Percentiles rank a stretch among this genome's conserved stretches.
These are phyloP conservation scores for Sorex araneus DNA, from an alignment of 2,113 vertebrate species.

Conservation along the genomic window DNA sequence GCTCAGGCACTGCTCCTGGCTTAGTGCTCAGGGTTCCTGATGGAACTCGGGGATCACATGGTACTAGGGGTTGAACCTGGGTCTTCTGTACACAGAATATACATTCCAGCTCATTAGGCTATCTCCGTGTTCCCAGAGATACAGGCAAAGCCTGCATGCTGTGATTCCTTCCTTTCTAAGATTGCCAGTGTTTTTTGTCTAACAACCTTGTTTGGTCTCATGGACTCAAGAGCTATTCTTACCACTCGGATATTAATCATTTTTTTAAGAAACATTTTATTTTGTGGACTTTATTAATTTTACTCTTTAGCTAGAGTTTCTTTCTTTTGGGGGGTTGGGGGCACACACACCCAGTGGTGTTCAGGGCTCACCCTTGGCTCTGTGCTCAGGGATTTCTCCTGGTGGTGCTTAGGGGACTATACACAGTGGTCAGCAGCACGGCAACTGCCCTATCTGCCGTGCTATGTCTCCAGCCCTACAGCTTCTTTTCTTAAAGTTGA, in stretches of 20 bases:
- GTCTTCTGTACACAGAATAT: too few relatives aligned
- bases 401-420: too few relatives aligned
- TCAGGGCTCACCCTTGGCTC: too few relatives aligned
- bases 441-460: too few relatives aligned
- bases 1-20: too few relatives aligned
- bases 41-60: too few relatives aligned
- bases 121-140: not conserved
- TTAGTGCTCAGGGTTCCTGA: too few relatives aligned
- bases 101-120: too few relatives aligned
- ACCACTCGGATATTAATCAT: not conserved
- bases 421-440: not conserved
- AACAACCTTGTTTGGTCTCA: not conserved
- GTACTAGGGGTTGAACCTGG: too few relatives aligned
- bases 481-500: not conserved
- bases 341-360: too few relatives aligned
- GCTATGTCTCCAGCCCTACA: not conserved
- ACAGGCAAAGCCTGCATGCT: not conserved
- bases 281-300: conserved; percentile 31
- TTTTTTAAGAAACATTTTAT: conserved; percentile 8
- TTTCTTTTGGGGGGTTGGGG: not conserved
- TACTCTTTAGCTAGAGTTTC: conserved; percentile 1
- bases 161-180: conserved; percentile 9
- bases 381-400: too few relatives aligned
- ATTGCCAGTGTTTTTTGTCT: not conserved
- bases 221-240: not conserved